Evolutionary conservation across 2,113 vertebrate species (phyloP).

Genomic region (Nycticryphes semicollaris): DNA sequence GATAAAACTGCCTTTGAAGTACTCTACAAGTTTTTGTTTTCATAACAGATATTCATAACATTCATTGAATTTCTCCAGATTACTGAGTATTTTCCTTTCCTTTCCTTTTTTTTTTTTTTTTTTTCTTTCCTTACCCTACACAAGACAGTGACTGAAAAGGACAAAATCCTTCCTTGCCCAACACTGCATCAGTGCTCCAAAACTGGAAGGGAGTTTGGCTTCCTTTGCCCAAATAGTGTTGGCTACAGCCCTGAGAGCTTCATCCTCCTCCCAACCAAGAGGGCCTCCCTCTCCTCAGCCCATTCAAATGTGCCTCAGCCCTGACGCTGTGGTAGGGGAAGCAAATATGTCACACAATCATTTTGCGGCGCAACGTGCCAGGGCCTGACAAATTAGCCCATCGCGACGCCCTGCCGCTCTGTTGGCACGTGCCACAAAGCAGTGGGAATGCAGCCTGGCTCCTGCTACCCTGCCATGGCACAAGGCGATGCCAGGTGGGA

Average conservation of each 20-base stretch:
- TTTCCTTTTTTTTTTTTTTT: neutral
- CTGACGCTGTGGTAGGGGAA: neutral
- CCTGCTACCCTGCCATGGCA: accelerated
- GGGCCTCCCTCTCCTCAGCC: neutral
- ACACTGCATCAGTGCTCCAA: neutral
- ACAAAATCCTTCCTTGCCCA: neutral
- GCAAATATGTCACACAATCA: neutral
- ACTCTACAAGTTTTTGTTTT: neutral
- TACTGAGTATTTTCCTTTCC: neutral
- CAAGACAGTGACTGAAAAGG: neutral
- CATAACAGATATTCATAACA: neutral
- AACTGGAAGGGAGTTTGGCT: neutral
- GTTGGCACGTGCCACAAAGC: neutral
- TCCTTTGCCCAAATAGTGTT: neutral
- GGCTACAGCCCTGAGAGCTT: neutral
- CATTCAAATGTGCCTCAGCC: neutral
- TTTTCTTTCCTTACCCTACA: no score
- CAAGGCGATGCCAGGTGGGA: neutral
- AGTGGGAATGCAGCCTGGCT: neutral
- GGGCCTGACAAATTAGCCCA: neutral
- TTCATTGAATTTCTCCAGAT: neutral
- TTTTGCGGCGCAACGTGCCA: neutral
- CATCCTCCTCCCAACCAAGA: neutral
- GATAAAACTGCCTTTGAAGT: neutral
- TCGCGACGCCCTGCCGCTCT: neutral